phyloP scores from a whole-genome alignment of 2,888 invertebrate genomes.

The Muschampia plurimacula region DNA sequence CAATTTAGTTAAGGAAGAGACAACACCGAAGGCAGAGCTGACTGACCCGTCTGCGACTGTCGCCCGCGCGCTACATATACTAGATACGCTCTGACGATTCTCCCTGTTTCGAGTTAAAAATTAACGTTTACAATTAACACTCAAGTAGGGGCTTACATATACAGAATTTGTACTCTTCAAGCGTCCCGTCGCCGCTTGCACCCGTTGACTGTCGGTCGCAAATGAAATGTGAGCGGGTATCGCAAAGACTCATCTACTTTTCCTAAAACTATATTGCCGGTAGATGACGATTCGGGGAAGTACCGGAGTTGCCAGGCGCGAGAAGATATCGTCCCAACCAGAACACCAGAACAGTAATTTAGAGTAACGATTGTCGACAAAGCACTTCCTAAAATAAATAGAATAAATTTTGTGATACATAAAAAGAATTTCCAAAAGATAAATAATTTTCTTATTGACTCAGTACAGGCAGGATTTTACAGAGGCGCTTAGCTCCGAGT shows the following conservation, averaged over 20 bases:
- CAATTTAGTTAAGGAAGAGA: slow-evolving; percentile 73
- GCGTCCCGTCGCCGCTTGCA: slow-evolving; percentile 77
- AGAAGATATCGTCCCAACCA: slow-evolving; percentile 26
- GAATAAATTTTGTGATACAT: slow-evolving; percentile 66
- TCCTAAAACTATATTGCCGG: slow-evolving; percentile 12
- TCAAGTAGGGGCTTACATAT: slow-evolving; percentile 84
- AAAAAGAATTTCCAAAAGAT: slow-evolving; percentile 68
- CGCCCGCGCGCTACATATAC: slow-evolving; percentile 66
- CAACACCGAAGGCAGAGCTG: slow-evolving; percentile 82
- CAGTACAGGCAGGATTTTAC: slow-evolving; percentile 60
- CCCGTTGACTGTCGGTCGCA: slow-evolving; percentile 46
- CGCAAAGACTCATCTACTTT: slow-evolving; percentile 23
- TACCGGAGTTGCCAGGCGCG: slow-evolving; percentile 48
- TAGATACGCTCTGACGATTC: slow-evolving; percentile 63
- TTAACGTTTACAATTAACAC: slow-evolving; percentile 78
- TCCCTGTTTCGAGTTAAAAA: slow-evolving; percentile 75
- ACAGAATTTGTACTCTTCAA: slow-evolving; percentile 91
- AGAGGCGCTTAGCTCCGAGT: slow-evolving; percentile 56
- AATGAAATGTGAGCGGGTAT: slow-evolving; percentile 46
- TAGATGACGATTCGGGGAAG: slow-evolving; percentile 17
- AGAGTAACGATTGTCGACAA: slow-evolving; percentile 51
- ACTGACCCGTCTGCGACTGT: slow-evolving; percentile 58
- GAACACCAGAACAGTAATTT: slow-evolving; percentile 23
- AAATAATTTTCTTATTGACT: slow-evolving; percentile 62
- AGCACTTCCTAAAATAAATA: slow-evolving; percentile 65